Percentiles rank a stretch among this genome's conserved stretches.
Conservation (phyloP, 2,797 vertebrate species). For the Cygnus olor region DNA sequence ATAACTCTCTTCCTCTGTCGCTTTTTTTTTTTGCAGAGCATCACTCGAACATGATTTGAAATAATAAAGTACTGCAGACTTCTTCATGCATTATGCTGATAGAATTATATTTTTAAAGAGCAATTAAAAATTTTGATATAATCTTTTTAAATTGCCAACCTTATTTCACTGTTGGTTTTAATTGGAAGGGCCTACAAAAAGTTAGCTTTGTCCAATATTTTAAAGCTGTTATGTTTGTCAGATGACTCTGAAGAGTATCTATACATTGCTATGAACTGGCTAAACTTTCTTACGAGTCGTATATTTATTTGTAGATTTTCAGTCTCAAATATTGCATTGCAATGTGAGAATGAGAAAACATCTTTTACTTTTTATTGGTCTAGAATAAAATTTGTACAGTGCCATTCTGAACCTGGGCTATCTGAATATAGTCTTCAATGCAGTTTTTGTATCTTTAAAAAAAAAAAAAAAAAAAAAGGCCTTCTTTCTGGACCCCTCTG, state of each 20-base stretch:
- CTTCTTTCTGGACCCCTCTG: not conserved
- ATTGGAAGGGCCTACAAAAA: not conserved
- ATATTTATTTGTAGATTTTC: not conserved
- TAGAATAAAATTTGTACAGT: not conserved
- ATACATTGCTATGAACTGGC: not conserved
- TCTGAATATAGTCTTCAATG: not conserved
- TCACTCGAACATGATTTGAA: slow-evolving; percentile 26
- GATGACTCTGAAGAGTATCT: not conserved
- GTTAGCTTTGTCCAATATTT: not conserved
- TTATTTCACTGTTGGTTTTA: not conserved
- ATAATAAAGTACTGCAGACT: not conserved
- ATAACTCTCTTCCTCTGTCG: slow-evolving; percentile 74
- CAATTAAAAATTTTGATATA: not conserved
- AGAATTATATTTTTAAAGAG: not conserved
- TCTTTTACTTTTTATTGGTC: too few relatives aligned
- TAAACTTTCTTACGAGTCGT: not conserved
- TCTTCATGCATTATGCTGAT: too few relatives aligned
- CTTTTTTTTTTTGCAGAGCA: slow-evolving; percentile 31
- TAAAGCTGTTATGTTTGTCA: not conserved
- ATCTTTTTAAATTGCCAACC: not conserved
- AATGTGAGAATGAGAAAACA: not conserved
- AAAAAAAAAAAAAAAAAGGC: not conserved
- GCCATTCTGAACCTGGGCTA: not conserved
- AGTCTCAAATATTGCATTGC: not conserved
- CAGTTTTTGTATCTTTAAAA: not conserved